Percentiles rank a stretch among this genome's conserved stretches.
These are phyloP conservation scores for Muraenolepis orangiensis DNA, from an alignment of 2,797 vertebrate species.

Conservation along the genomic window DNA sequence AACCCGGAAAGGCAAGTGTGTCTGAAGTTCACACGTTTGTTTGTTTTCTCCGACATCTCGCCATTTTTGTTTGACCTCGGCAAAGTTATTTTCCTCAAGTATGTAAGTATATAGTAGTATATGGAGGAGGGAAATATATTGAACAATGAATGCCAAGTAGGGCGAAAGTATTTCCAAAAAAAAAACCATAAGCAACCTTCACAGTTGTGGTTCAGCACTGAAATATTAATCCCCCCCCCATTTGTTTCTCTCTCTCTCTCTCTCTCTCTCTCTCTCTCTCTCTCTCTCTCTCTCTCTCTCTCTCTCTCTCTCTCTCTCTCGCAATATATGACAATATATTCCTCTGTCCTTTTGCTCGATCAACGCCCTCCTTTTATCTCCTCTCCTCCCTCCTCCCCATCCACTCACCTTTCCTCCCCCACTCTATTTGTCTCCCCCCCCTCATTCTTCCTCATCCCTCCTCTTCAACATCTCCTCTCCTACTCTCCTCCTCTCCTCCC, in stretches of 20 bases:
- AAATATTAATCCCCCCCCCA: neutral
- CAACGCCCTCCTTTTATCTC: neutral
- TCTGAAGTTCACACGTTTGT: neutral
- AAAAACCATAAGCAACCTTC: neutral
- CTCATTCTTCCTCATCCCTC: neutral
- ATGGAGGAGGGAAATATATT: too few species aligned
- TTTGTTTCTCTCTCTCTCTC: neutral
- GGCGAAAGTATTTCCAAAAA: neutral
- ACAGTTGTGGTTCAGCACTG: neutral
- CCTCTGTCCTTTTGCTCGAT: neutral
- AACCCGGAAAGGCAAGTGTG: neutral
- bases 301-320: conserved; percentile 18
- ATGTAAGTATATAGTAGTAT: too few species aligned
- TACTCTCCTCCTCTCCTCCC: neutral
- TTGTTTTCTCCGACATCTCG: too few species aligned
- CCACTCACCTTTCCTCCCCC: neutral
- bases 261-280: too few species aligned
- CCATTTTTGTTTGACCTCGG: too few species aligned
- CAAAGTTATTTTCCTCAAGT: too few species aligned
- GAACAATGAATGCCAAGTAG: neutral
- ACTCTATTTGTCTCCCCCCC: neutral
- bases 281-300: neutral
- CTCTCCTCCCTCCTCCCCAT: neutral
- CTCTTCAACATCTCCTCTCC: neutral
- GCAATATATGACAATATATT: neutral